Evolutionary conservation across 2,797 vertebrate genomes (phyloP), one percentile per base, ranked within the genome.

Genomic region (Gambusia yucatana): DNA sequence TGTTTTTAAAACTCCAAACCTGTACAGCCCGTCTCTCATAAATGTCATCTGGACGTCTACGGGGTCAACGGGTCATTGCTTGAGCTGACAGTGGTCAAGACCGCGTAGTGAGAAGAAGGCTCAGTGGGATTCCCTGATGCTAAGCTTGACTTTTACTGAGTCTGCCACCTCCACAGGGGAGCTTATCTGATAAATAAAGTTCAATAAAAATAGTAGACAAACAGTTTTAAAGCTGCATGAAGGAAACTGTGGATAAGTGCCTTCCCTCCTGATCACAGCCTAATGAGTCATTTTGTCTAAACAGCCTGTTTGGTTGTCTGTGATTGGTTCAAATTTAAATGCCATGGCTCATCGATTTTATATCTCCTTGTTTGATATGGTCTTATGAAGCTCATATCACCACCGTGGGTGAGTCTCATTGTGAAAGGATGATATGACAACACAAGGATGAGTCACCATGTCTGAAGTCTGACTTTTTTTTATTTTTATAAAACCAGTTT

Each of bases 1-100:
- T 0, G 8, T 92, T 91, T 83, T 55, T 20, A 50, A 88, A 89
- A 91, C 81, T 81, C 63, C 28, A 2, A 44, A 77, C 57, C 72
- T 82, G 77, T 71, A 72, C 47, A 20, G 3, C 28, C 78, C n/a
- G 46, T 82, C 81, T 73, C 78, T 84, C 78, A 77, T 85, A 84
- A 87, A 89, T 82, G 83, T 73, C 86, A 61, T 36, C 74, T 9
- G 77, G 76, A 65, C 1, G 17, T 36, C 0, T 33, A n/a, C 39
- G 0, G 73, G 67, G 72, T 25, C 67, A 52, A 14, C 48, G 57
- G 59, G 50, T 84, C 84, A 76, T 59, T 44, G 22, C 3, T 75
- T 33, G 65, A 76, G 79, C 75, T 86, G 84, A 79, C 80, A 47
- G 79, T 43, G 72, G 73, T 82, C 77, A 77, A 75, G 76, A 72